Evolutionary conservation across 2,113 vertebrate species (phyloP).

Genomic region (Girardinichthys multiradiatus): DNA sequence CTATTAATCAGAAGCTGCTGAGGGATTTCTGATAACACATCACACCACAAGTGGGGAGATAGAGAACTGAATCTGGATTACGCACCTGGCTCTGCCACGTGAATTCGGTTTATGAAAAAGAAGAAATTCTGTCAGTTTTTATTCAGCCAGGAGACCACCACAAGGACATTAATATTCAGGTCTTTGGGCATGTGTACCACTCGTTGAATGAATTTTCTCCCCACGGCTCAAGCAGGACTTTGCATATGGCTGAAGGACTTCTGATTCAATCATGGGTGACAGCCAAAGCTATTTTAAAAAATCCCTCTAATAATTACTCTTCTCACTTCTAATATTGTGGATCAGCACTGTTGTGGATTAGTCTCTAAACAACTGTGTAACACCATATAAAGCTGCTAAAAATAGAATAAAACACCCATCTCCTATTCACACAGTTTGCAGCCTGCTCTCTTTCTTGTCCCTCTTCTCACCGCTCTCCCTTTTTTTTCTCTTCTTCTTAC

Average conservation of each 20-base stretch:
- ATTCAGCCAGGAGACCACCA: conserved; percentile 56
- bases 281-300: conserved; percentile 60
- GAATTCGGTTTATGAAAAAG: conserved; percentile 46
- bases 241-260: conserved; percentile 57
- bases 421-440: conserved; percentile 70
- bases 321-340: conserved; percentile 57
- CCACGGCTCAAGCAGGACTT: conserved; percentile 43
- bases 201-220: conserved; percentile 60
- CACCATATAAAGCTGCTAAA: conserved; percentile 65
- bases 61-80: conserved; percentile 58
- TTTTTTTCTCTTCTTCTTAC: conserved; percentile 4
- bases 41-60: conserved; percentile 39
- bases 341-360: conserved; percentile 70
- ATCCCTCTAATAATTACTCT: conserved; percentile 67
- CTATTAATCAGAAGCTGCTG: conserved; percentile 29
- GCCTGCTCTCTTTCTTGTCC: conserved; percentile 59
- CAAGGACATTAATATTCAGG: conserved; percentile 72
- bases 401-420: conserved; percentile 69
- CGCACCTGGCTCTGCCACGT: conserved; percentile 71
- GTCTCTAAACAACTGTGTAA: conserved; percentile 54
- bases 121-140: conserved; percentile 45
- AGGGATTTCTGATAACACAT: conserved; percentile 53
- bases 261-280: conserved; percentile 73
- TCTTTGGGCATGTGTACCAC: conserved; percentile 56
- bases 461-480: conserved; percentile 7